Evolutionary conservation across 2,888 invertebrate species (phyloP), one percentile per base, ranked within the genome.

Genomic region (Deroplatys truncata): DNA sequence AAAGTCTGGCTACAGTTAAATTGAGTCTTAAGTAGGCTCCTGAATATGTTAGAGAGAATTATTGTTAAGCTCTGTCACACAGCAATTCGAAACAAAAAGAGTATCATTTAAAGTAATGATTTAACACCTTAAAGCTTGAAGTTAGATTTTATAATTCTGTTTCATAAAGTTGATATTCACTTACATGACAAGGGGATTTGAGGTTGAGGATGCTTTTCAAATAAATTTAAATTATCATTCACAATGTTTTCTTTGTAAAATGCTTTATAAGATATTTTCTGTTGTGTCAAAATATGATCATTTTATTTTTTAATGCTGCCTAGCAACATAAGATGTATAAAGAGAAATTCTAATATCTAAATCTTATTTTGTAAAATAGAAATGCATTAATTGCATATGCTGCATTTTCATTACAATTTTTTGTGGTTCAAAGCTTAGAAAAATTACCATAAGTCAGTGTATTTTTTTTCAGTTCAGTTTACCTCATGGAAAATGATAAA

Each of bases 1-100:
- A 82, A 84, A 35, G 83, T 43, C 87, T 82, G 87, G 87, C 87
- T 87, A 83, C 87, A 87, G 87, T 87, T 82, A 82, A 20, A 82
- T 31, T 72, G 56, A 72, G 82, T 83, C 82, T n/a, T 87, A 83
- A 72, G 7, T 56, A 72, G 56, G 87, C 87, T 87, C 25, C 31
- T 82, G 83, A 83, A 35, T 87, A 56, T 87, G 83, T 87, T 87
- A 87, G 31, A 83, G 43, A 87, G 87, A 87, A 72, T 31, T 28
- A 72, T 72, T 72, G 56, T 72, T 72, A 72, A 83, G 87, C 83
- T 83, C 83, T 87, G 43, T 87, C 83, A 29, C 28, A 35, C 35
- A 72, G 87, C 82, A 87, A 87, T 87, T 87, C 82, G 28, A 83
- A 84, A 84, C 25, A 72, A 84, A 31, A 82, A 82, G 31, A 35